These are phyloP conservation scores for Zeus faber DNA, from an alignment of 2,113 vertebrate species.

Conservation along the genomic window DNA sequence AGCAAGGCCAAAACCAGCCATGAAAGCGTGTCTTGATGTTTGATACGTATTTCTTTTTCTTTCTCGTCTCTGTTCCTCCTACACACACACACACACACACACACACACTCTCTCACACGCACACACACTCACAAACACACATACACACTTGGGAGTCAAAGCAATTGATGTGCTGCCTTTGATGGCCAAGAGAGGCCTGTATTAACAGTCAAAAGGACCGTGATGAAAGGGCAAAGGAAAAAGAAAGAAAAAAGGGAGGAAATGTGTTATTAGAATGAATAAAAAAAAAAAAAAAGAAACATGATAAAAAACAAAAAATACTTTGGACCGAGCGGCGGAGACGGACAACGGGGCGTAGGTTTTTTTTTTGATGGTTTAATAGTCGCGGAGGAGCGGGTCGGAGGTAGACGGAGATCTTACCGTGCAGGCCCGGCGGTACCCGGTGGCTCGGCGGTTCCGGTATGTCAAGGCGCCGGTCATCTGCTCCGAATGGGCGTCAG, in stretches of 20 bases:
- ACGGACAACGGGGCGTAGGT: constrained; percentile 48
- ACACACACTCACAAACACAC: constrained; percentile 57
- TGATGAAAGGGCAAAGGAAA: constrained; percentile 64
- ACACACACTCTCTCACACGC: too few species aligned
- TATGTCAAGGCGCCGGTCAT: constrained; percentile 42
- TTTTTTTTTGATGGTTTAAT: constrained; percentile 51
- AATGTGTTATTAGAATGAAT: constrained; percentile 57
- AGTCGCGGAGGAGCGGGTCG: constrained; percentile 39
- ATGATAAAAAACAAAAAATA: constrained; percentile 19
- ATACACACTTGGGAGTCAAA: constrained; percentile 75
- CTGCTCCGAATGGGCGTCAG: constrained; percentile 26
- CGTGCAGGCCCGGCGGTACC: constrained; percentile 55
- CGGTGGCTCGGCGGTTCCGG: constrained; percentile 47
- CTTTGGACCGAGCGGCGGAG: constrained; percentile 45
- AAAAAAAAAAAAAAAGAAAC: constrained; percentile 34
- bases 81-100: constrained; percentile 55
- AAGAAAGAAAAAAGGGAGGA: constrained; percentile 59
- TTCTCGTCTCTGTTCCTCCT: constrained; percentile 55
- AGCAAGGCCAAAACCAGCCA: constrained; percentile 56
- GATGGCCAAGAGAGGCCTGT: constrained; percentile 72
- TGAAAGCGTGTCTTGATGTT: constrained; percentile 73
- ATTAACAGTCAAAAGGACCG: constrained; percentile 65
- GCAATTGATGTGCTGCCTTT: constrained; percentile 78
- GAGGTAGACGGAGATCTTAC: constrained; percentile 63
- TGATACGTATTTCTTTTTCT: constrained; percentile 63